Percentiles rank a stretch among this genome's conserved stretches.
Conservation (phyloP, 1,140 invertebrate genomes). For the Metopolophium dirhodum region DNA sequence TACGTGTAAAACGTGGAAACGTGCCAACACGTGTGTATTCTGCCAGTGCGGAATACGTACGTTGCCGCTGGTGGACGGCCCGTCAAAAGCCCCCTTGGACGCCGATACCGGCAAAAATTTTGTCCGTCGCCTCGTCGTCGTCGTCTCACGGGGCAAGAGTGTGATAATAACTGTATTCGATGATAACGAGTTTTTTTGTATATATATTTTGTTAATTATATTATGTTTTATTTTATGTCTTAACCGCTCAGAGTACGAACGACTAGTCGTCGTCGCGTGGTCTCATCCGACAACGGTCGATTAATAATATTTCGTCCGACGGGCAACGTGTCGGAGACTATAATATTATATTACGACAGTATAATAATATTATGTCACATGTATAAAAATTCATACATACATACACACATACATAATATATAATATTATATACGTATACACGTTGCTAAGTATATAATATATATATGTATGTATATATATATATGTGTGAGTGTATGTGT, state of each 20-base stretch:
- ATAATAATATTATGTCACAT: not conserved
- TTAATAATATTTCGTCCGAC: not conserved
- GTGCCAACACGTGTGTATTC: conserved; percentile 44
- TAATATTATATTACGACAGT: not conserved
- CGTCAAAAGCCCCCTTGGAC: conserved; percentile 19
- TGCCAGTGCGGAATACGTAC: not conserved
- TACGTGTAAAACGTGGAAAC: conserved; percentile 24
- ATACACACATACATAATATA: not conserved
- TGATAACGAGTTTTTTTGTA: not conserved
- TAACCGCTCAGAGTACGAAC: not conserved
- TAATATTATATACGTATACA: not conserved
- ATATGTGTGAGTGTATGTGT: not conserved
- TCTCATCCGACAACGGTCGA: not conserved
- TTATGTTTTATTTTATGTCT: not conserved
- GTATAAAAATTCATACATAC: not conserved
- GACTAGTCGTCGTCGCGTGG: not conserved
- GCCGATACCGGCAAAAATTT: conserved; percentile 19
- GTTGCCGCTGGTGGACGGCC: conserved; percentile 7
- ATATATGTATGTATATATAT: not conserved
- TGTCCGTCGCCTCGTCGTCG: not conserved
- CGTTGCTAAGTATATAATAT: not conserved
- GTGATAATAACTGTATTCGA: not conserved
- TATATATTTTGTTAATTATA: not conserved
- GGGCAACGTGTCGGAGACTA: not conserved
- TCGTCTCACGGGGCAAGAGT: not conserved